These are phyloP conservation scores for Aphis craccivora DNA, from an alignment of 1,140 invertebrate species.

Conservation along the genomic window DNA sequence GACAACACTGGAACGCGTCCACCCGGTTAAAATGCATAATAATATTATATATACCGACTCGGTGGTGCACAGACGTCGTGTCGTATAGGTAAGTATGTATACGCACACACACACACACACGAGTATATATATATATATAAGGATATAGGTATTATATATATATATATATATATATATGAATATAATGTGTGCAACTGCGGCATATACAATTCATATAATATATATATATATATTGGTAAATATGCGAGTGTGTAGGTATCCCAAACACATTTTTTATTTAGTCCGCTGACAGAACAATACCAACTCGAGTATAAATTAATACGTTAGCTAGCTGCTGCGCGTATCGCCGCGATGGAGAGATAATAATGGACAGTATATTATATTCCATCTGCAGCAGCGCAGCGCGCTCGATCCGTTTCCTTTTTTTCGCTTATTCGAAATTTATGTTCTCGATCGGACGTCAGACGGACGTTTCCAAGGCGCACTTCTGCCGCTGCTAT, in stretches of 20 bases:
- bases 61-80: not conserved
- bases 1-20: not conserved
- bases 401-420: not conserved
- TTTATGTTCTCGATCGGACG: slow-evolving; percentile 34
- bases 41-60: not conserved
- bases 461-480: slow-evolving; percentile 27
- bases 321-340: slow-evolving; percentile 20
- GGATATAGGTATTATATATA: not conserved
- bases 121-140: not conserved
- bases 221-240: not conserved
- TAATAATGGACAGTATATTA: not conserved
- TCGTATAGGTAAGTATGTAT: not conserved
- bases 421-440: slow-evolving; percentile 21
- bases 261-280: slow-evolving; percentile 31
- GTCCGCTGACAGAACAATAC: slow-evolving; percentile 44
- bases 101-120: no score
- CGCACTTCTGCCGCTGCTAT: not conserved
- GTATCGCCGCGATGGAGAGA: slow-evolving; percentile 21
- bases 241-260: not conserved
- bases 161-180: not conserved
- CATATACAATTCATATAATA: not conserved
- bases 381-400: not conserved
- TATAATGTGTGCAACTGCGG: not conserved
- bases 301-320: slow-evolving; percentile 46
- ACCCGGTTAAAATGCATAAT: not conserved